Conservation (phyloP, 2,888 invertebrate genomes). For the Pammene fasciana region DNA sequence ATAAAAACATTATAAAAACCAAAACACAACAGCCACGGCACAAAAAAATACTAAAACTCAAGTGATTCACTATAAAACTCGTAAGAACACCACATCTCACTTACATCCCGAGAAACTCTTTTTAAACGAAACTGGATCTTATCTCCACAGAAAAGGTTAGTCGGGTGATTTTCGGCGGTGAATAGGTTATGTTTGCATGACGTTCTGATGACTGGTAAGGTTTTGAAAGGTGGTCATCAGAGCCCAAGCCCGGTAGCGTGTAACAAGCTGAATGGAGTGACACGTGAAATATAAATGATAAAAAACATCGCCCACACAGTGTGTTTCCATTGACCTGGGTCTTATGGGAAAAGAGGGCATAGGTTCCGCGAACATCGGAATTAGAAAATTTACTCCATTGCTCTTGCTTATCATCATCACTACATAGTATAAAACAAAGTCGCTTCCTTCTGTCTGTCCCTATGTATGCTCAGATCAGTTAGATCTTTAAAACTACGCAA, state of each 20-base stretch:
- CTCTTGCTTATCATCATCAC: too few species aligned
- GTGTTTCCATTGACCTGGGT: slow-evolving; percentile 33
- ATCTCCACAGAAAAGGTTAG: background rate
- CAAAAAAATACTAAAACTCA: slow-evolving; percentile 39
- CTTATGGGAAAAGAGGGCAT: slow-evolving; percentile 15
- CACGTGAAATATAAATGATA: slow-evolving; percentile 39
- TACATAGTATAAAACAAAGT: too few species aligned
- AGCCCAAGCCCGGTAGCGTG: slow-evolving; percentile 38
- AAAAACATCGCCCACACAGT: slow-evolving; percentile 39
- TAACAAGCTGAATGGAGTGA: slow-evolving; percentile 42
- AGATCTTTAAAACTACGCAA: too few species aligned
- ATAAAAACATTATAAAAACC: slow-evolving; percentile 41
- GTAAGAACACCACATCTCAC: slow-evolving; percentile 6
- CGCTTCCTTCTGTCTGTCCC: too few species aligned
- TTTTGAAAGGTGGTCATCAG: slow-evolving; percentile 35
- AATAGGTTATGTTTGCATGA: slow-evolving; percentile 14
- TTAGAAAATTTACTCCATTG: too few species aligned
- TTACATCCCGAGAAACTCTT: background rate
- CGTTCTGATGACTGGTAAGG: slow-evolving; percentile 33
- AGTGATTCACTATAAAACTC: slow-evolving; percentile 42
- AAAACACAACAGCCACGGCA: slow-evolving; percentile 38
- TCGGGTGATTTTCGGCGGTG: background rate
- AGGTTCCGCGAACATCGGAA: too few species aligned
- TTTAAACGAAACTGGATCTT: slow-evolving; percentile 7
- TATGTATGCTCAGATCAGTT: too few species aligned